Percentiles rank a stretch among this genome's conserved stretches.
These are phyloP conservation scores for Phenganax marumi DNA, from an alignment of 92 coral and sea anemone species.

Conservation along the genomic window DNA sequence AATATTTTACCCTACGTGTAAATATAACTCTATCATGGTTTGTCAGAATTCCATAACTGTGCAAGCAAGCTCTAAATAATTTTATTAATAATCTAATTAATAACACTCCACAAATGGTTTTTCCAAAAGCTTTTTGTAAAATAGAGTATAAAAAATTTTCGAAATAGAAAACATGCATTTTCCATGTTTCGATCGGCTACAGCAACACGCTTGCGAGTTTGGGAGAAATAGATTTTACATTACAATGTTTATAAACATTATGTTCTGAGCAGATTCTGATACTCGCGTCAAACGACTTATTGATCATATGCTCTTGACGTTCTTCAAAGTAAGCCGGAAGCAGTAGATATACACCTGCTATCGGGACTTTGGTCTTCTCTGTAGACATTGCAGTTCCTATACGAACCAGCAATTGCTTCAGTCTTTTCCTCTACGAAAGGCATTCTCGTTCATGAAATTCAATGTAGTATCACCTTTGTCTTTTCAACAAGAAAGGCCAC, in stretches of 20 bases:
- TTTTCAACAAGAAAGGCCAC: slow-evolving; percentile 21
- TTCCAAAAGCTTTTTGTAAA: too few species aligned
- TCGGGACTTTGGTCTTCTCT: neutral
- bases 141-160: too few species aligned
- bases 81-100: too few species aligned
- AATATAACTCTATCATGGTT: too few species aligned
- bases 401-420: neutral
- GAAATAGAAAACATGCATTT: too few species aligned
- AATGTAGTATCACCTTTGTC: neutral
- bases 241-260: neutral
- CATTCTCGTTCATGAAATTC: neutral
- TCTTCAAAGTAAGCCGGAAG: slow-evolving; percentile 24
- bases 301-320: neutral
- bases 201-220: too few species aligned
- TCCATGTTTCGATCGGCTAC: too few species aligned
- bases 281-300: neutral
- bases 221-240: neutral
- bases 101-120: too few species aligned
- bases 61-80: too few species aligned
- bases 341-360: neutral
- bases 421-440: neutral
- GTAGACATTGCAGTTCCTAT: neutral
- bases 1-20: too few species aligned
- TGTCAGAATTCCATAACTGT: too few species aligned
- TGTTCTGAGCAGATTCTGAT: too few species aligned